Conservation (phyloP, 2,888 invertebrate species). For the Abrostola tripartita region DNA sequence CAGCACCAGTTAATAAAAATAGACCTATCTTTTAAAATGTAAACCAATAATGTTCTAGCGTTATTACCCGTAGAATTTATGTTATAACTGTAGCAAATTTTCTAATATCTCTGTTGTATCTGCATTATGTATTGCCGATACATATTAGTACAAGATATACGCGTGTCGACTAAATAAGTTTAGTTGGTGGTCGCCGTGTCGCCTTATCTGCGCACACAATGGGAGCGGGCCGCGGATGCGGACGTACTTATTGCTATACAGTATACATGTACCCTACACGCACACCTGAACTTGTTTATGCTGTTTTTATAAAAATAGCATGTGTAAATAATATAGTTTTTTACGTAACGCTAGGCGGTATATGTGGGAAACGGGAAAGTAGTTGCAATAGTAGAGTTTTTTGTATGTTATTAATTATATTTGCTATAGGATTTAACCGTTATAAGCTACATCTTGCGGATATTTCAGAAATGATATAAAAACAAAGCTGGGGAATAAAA, state of each 20-base stretch:
- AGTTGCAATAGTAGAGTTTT: neutral
- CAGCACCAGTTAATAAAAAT: too few relatives aligned
- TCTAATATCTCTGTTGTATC: neutral
- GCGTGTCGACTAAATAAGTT: constrained; percentile 40
- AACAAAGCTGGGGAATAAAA: neutral
- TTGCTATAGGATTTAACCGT: neutral
- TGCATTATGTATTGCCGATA: neutral
- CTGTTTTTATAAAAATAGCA: constrained; percentile 11
- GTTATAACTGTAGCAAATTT: constrained; percentile 6
- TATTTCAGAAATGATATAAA: too few relatives aligned
- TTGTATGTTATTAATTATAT: too few relatives aligned
- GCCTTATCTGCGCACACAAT: constrained; percentile 55
- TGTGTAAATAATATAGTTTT: neutral
- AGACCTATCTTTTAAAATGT: too few relatives aligned
- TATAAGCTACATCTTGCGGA: neutral
- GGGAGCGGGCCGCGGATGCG: constrained; percentile 56
- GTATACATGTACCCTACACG: constrained; percentile 36
- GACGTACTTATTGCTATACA: constrained; percentile 64
- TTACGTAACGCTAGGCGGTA: neutral
- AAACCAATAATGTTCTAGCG: neutral
- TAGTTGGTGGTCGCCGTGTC: constrained; percentile 28
- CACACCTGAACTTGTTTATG: constrained; percentile 24
- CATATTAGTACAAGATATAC: constrained; percentile 20
- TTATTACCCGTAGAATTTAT: neutral
- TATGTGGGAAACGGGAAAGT: neutral